phyloP scores from a whole-genome alignment of 2,797 vertebrate genomes.

The Muraenolepis orangiensis region DNA sequence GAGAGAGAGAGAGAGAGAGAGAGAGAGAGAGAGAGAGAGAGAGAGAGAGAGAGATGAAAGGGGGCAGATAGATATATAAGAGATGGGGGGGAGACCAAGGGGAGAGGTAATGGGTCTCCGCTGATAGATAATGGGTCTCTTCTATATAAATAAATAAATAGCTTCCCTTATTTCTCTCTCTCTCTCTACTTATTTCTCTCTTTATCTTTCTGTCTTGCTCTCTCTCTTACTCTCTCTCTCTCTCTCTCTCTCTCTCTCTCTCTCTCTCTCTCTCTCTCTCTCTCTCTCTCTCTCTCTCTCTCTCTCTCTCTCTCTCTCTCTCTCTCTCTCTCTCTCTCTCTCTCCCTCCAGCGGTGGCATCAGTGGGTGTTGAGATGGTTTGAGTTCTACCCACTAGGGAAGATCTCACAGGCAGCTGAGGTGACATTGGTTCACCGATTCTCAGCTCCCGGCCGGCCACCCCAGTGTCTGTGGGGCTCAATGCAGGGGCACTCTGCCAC shows the following conservation, averaged over 20 bases:
- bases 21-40: not conserved
- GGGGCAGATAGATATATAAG: no score
- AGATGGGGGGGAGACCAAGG: no score
- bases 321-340: no score
- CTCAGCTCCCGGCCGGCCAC: not conserved
- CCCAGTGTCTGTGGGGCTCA: not conserved
- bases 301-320: no score
- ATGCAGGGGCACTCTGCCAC: not conserved
- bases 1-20: not conserved
- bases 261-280: no score
- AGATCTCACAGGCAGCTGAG: no score
- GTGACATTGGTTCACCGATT: no score
- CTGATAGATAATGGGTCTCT: slow-evolving; percentile 16
- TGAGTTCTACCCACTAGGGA: not conserved
- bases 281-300: no score
- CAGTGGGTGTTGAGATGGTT: not conserved
- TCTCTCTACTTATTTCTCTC: not conserved
- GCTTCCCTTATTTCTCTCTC: not conserved
- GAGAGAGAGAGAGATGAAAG: no score
- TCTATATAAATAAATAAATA: not conserved
- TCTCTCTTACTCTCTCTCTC: no score
- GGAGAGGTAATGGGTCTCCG: no score
- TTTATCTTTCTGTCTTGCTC: not conserved
- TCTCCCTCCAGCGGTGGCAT: not conserved
- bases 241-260: not conserved